These are phyloP conservation scores for Vollenhovia emeryi DNA, from an alignment of 1,140 invertebrate species.

Conservation along the genomic window DNA sequence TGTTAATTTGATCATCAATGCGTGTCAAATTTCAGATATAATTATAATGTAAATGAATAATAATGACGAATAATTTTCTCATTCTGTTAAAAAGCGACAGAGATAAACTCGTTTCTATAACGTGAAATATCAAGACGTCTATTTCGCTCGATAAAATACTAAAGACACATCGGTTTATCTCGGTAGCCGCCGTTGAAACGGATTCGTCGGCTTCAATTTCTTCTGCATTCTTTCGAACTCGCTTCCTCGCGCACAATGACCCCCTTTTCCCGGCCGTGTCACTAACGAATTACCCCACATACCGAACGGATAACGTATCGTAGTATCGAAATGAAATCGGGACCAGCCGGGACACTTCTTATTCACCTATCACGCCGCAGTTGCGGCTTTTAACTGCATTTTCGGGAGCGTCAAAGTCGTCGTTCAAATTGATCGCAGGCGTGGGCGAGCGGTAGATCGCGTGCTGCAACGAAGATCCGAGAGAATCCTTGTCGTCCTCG, in stretches of 20 bases:
- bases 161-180: background rate
- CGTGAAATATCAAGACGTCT: background rate
- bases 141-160: background rate
- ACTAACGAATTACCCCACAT: background rate
- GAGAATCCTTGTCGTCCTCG: constrained; percentile 76
- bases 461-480: constrained; percentile 78
- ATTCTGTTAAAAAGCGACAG: background rate
- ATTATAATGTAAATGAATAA: background rate
- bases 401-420: constrained; percentile 58
- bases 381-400: constrained; percentile 66
- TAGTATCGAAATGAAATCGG: constrained; percentile 13
- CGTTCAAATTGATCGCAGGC: constrained; percentile 46
- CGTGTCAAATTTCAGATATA: background rate
- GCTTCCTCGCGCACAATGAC: background rate
- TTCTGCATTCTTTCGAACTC: constrained; percentile 13
- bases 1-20: background rate
- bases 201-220: background rate
- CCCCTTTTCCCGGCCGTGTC: background rate
- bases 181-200: background rate
- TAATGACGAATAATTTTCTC: background rate
- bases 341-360: background rate
- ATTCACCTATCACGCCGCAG: constrained; percentile 81
- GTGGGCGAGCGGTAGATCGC: constrained; percentile 75
- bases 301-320: background rate
- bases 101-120: background rate